phyloP scores from a whole-genome alignment of 2,113 vertebrate genomes.

The Calidris pugnax region DNA sequence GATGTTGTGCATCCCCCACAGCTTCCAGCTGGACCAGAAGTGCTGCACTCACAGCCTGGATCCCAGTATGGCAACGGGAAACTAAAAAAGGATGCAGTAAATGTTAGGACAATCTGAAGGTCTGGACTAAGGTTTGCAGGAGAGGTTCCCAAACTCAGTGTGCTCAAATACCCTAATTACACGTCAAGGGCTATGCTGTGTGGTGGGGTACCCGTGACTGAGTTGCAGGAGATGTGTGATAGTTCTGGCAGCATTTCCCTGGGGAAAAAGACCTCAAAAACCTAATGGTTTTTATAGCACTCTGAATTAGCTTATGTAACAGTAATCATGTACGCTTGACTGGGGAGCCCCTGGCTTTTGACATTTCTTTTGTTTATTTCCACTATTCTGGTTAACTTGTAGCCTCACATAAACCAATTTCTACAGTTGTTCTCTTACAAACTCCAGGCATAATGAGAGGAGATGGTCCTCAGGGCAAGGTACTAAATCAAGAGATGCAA shows the following conservation, averaged over 20 bases:
- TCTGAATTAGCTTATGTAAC: conserved; percentile 21
- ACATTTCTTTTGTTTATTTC: background rate
- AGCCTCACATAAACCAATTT: background rate
- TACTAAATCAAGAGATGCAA: background rate
- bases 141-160: background rate
- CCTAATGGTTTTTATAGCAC: background rate
- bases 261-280: background rate
- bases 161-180: background rate
- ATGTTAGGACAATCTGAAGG: background rate
- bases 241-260: background rate
- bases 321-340: background rate
- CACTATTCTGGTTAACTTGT: background rate
- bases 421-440: background rate
- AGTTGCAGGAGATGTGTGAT: background rate
- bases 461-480: background rate
- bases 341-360: background rate
- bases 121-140: background rate
- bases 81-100: background rate
- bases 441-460: background rate
- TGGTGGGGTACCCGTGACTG: background rate
- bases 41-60: background rate
- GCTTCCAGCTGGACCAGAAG: background rate
- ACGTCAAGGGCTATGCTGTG: background rate
- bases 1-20: background rate
- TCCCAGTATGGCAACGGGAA: background rate